phyloP scores from a whole-genome alignment of 2,113 vertebrate genomes.

The Rhombomys opimus region DNA sequence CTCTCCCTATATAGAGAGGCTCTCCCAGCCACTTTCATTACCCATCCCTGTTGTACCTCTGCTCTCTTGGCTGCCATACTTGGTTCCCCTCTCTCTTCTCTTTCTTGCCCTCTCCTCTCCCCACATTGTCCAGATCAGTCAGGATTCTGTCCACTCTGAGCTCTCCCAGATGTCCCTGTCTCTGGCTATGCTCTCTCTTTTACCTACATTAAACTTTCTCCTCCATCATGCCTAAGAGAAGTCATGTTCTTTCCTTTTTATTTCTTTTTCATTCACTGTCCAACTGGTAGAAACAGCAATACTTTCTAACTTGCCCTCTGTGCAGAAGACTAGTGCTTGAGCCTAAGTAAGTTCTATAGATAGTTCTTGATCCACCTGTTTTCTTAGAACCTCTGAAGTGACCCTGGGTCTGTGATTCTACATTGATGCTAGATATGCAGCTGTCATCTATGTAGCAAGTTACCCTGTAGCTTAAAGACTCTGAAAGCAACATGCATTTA shows the following conservation, averaged over 20 bases:
- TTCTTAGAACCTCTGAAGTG: not conserved
- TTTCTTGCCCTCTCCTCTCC: not conserved
- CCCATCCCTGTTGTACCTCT: not conserved
- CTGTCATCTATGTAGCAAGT: not conserved
- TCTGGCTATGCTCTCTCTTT: not conserved
- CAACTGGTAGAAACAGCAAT: not conserved
- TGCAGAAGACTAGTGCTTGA: not conserved
- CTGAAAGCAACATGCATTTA: not conserved
- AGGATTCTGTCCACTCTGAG: not conserved
- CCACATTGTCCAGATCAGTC: not conserved
- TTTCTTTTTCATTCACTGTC: not conserved
- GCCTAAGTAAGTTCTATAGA: not conserved
- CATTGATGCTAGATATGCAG: not conserved
- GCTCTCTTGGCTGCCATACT: not conserved
- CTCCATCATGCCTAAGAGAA: not conserved
- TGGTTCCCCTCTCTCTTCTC: not conserved
- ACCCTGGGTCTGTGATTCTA: not conserved
- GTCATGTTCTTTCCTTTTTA: not conserved
- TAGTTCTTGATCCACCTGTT: not conserved
- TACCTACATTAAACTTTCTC: not conserved
- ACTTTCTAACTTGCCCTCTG: not conserved
- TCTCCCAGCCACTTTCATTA: not conserved
- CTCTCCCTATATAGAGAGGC: not conserved
- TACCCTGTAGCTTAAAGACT: not conserved
- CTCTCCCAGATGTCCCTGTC: not conserved